A percentile compares a stretch with the other conserved stretches of the same genome.
These are phyloP conservation scores for Colaptes auratus DNA, from an alignment of 2,113 vertebrate species.

Conservation along the genomic window DNA sequence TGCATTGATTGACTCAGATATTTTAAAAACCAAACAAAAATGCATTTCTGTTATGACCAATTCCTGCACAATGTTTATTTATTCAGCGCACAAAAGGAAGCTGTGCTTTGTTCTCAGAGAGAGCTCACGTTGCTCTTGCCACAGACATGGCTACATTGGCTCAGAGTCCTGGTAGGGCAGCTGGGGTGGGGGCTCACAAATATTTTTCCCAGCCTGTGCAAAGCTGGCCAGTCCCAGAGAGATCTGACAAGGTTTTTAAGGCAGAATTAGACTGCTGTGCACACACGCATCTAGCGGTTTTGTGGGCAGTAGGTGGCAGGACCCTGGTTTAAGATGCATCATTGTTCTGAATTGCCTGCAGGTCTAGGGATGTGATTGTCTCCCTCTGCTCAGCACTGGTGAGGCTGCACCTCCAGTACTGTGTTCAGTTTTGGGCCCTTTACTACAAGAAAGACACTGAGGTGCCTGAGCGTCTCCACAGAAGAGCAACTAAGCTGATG, in stretches of 20 bases:
- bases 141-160: not conserved
- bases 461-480: too few relatives aligned
- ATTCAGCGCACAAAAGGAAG: not conserved
- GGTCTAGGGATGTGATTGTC: too few relatives aligned
- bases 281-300: not conserved
- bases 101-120: conserved; percentile 12
- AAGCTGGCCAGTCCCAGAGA: not conserved
- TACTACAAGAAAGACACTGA: too few relatives aligned
- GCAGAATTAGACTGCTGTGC: not conserved
- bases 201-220: not conserved
- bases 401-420: too few relatives aligned
- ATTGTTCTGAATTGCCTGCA: not conserved
- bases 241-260: not conserved
- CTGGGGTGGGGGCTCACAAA: not conserved
- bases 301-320: not conserved
- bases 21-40: not conserved
- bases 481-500: too few relatives aligned
- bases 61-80: conserved; percentile 17
- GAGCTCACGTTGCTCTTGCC: fast-evolving
- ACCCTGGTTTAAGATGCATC: not conserved
- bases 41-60: not conserved
- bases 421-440: too few relatives aligned
- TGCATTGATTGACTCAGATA: not conserved
- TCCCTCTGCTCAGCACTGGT: too few relatives aligned
- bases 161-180: not conserved